Conservation (phyloP, 2,113 vertebrate species). For the Tyrannus savana region DNA sequence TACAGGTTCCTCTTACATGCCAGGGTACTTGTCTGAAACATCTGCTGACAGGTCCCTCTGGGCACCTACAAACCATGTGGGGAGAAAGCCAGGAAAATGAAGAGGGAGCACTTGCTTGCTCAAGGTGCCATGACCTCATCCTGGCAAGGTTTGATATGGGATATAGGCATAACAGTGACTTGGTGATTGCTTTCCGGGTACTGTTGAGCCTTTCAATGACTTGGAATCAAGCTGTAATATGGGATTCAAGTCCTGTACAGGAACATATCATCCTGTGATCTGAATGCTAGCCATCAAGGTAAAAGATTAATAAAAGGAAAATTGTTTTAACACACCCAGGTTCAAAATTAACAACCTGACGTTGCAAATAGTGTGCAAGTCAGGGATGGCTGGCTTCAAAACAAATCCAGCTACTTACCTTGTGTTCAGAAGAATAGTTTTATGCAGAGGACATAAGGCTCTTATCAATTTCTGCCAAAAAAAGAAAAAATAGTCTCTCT, state of each 20-base stretch:
- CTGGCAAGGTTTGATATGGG: neutral
- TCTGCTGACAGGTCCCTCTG: neutral
- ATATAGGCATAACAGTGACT: accelerated
- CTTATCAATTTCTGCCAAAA: neutral
- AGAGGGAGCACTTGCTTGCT: neutral
- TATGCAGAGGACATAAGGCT: neutral
- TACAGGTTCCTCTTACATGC: neutral
- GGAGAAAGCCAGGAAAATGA: neutral
- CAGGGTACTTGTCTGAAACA: neutral
- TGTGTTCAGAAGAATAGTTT: neutral
- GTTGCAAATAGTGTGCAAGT: neutral
- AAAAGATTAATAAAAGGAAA: neutral
- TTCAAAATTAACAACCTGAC: neutral
- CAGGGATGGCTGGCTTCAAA: neutral
- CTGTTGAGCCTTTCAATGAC: neutral
- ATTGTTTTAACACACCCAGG: neutral
- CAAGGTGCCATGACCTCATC: neutral
- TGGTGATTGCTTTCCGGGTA: neutral
- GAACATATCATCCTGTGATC: neutral
- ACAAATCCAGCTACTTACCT: neutral
- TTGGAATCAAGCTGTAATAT: neutral
- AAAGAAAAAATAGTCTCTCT: neutral
- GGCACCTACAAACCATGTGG: neutral
- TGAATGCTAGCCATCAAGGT: neutral
- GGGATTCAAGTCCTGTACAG: neutral